Base-by-base conservation (phyloP, 2,888 invertebrate species). In the Epistrophe eligans region DNA sequence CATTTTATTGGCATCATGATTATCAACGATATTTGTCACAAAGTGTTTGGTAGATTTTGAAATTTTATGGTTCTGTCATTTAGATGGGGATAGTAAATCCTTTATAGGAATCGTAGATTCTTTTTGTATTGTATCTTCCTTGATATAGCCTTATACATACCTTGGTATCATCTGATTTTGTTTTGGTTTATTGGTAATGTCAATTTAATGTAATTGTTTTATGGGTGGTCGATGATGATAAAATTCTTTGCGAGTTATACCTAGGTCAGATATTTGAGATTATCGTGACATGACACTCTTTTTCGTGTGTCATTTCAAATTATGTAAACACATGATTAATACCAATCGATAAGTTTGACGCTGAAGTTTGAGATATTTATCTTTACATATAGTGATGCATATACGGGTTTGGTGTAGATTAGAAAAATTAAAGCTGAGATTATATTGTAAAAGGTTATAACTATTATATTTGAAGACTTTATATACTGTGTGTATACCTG, bases 11-110 rank as follows among this genome's bases (percentile, higher is more conserved):
- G 79, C 76, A 83, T 87, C 87, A 76, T 83, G 87, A 83, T 83
- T 87, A 87, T 87, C 82, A 79, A 87, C 79, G 87, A 87, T 83
- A 87, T 87, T 87, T 87, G 87, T 83, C 87, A 87, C 87, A 87
- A 67, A 87, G 76, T 83, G 83, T 77, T 74, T 83, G 74, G 74
- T 71, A 83, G 70, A 64, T 74, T 83, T 79, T 87, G 76, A 79
- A 50, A 66, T 87, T 87, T 87, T 87, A 87, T 87, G 79, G 87
- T 74, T 76, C 66, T 79, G 87, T 83, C 79, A 72, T 71, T 58
- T 72, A 28, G 45, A 50, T 79, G 64, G 82, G 83, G 79, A 76
- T 79, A 79, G 87, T 87, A 67, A 87, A 87, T 87, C 83, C 73
- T 40, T 66, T 45, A 58, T 24, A 24, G 40, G 70, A 77, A 70